Conservation (phyloP, 2,888 invertebrate genomes). For the Lasioglossum malachurum region DNA sequence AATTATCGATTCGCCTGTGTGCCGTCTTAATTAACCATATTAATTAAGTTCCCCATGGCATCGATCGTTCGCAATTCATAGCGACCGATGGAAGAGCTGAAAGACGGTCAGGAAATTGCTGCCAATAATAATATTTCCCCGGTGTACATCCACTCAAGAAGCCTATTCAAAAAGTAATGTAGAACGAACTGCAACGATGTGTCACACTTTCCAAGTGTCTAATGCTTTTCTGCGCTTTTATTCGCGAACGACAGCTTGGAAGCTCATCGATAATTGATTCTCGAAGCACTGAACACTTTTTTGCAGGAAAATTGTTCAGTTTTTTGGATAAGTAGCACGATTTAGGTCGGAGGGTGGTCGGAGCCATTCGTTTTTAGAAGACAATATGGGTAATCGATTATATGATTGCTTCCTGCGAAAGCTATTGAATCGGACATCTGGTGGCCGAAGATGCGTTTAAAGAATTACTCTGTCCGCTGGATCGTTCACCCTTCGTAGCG, state of each 20-base stretch:
- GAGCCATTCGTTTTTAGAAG: background rate
- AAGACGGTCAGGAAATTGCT: background rate
- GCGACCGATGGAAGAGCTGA: background rate
- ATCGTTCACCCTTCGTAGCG: constrained; percentile 41
- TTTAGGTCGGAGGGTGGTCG: background rate
- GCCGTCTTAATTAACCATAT: constrained; percentile 13
- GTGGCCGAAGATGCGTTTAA: constrained; percentile 60
- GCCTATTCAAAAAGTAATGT: background rate
- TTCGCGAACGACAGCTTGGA: background rate
- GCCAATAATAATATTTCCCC: background rate
- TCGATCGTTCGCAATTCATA: background rate
- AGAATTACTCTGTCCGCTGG: constrained; percentile 62
- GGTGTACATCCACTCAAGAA: background rate
- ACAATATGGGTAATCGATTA: constrained; percentile 43
- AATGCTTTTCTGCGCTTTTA: background rate
- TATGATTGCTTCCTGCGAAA: constrained; percentile 41
- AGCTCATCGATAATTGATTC: background rate
- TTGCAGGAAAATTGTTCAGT: background rate
- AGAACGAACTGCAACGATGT: background rate
- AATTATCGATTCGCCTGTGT: background rate
- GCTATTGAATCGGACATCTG: constrained; percentile 66
- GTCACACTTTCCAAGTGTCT: background rate
- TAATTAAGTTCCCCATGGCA: background rate
- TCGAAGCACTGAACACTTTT: background rate
- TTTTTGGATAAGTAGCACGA: background rate